A percentile compares a stretch with the other conserved stretches of the same genome.
These are phyloP conservation scores for Melanotaenia duboulayi DNA, from an alignment of 2,113 vertebrate species.

Conservation along the genomic window DNA sequence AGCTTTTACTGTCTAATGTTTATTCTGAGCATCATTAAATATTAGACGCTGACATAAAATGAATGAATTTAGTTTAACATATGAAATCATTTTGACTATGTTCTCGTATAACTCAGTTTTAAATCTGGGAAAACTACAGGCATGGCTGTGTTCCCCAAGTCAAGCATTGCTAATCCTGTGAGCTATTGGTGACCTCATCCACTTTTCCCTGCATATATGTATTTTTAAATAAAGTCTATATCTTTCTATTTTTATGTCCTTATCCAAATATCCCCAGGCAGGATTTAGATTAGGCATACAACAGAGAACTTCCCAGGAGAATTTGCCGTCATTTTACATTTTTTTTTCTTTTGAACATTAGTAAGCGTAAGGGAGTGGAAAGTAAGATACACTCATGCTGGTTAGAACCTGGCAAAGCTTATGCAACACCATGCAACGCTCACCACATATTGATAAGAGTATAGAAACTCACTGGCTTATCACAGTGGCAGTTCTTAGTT, in stretches of 20 bases:
- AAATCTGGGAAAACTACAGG: background rate
- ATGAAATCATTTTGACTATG: background rate
- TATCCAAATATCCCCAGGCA: conserved; percentile 46
- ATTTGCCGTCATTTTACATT: conserved; percentile 9
- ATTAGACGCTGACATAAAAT: background rate
- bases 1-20: conserved; percentile 2
- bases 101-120: conserved; percentile 18
- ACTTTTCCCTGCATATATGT: conserved; percentile 36
- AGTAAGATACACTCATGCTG: conserved; percentile 22
- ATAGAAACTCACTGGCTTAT: conserved; percentile 53
- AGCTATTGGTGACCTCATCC: conserved; percentile 10
- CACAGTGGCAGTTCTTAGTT: conserved; percentile 40
- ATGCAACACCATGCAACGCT: conserved; percentile 74
- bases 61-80: background rate
- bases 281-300: conserved; percentile 16
- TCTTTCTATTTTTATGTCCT: conserved; percentile 32
- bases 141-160: conserved; percentile 12
- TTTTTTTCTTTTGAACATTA: conserved; percentile 22
- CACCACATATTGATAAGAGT: conserved; percentile 47
- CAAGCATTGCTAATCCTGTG: background rate
- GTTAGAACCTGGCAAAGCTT: conserved; percentile 62
- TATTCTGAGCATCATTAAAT: conserved; percentile 4
- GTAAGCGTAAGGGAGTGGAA: background rate
- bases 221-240: conserved; percentile 36
- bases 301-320: conserved; percentile 14